These are phyloP conservation scores for Anthoptus insignis DNA, from an alignment of 2,888 invertebrate genomes.

Conservation along the genomic window DNA sequence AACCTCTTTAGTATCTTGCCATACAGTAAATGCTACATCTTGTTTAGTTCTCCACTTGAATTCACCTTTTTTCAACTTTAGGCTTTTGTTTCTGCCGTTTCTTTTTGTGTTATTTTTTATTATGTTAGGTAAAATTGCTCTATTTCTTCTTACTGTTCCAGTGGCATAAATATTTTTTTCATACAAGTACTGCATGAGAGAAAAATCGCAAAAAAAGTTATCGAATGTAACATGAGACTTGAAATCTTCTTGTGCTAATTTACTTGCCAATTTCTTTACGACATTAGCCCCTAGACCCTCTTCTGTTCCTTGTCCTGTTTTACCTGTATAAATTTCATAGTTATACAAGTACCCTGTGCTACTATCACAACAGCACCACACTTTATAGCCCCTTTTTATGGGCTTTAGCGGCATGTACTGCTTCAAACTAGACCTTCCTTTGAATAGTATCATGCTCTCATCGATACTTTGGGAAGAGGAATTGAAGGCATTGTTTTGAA, in stretches of 20 bases:
- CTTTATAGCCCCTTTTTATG: slow-evolving; percentile 52
- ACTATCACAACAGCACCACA: slow-evolving; percentile 50
- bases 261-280: slow-evolving; percentile 41
- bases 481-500: slow-evolving; percentile 44
- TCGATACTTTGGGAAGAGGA: slow-evolving; percentile 49
- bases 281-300: slow-evolving; percentile 45
- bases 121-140: slow-evolving; percentile 47
- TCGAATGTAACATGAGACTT: slow-evolving; percentile 42
- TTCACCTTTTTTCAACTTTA: slow-evolving; percentile 49
- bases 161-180: slow-evolving; percentile 44
- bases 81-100: slow-evolving; percentile 38
- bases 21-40: slow-evolving; percentile 50
- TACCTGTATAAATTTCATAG: slow-evolving; percentile 48
- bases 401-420: slow-evolving; percentile 54
- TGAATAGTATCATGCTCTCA: slow-evolving; percentile 52
- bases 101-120: slow-evolving; percentile 46
- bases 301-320: slow-evolving; percentile 43
- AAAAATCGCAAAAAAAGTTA: slow-evolving; percentile 41
- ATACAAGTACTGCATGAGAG: slow-evolving; percentile 42
- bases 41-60: slow-evolving; percentile 51
- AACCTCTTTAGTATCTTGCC: slow-evolving; percentile 54
- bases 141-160: slow-evolving; percentile 47
- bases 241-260: slow-evolving; percentile 32
- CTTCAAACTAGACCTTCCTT: slow-evolving; percentile 48
- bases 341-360: slow-evolving; percentile 49